Evolutionary conservation across 1,140 invertebrate species (phyloP).

Genomic region (Mercenaria mercenaria): DNA sequence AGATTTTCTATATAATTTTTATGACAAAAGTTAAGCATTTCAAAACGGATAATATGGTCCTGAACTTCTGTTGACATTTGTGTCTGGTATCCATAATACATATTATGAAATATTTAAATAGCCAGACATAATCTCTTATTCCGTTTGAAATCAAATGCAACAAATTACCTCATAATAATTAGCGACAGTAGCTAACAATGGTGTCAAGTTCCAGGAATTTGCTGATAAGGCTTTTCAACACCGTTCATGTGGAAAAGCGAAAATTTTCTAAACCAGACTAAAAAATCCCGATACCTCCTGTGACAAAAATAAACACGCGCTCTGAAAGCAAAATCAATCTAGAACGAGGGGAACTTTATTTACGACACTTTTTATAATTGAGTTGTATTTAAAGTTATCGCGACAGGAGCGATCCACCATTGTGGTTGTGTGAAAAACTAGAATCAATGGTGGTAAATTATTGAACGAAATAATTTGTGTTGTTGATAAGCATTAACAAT

Average conservation of each 20-base stretch:
- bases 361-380: constrained; percentile 63
- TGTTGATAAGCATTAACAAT: constrained; percentile 35
- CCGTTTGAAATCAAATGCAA: constrained; percentile 56
- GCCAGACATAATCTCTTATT: constrained; percentile 41
- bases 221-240: constrained; percentile 54
- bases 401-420: constrained; percentile 54
- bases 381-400: constrained; percentile 62
- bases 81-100: neutral
- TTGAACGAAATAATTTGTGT: constrained; percentile 54
- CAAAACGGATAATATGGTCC: too few species aligned
- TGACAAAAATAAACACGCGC: constrained; percentile 39
- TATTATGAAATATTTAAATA: constrained; percentile 2
- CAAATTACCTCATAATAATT: constrained; percentile 48
- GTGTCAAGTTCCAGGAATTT: constrained; percentile 47
- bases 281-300: constrained; percentile 19
- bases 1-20: too few species aligned
- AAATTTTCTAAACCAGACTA: constrained; percentile 23
- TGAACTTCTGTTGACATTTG: too few species aligned
- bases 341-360: constrained; percentile 46
- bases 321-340: constrained; percentile 56
- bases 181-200: neutral
- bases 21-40: too few species aligned
- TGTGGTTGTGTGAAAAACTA: constrained; percentile 64
- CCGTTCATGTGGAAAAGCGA: constrained; percentile 58
- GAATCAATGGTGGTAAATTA: constrained; percentile 57